These are phyloP conservation scores for Rhagium mordax DNA, from an alignment of 2,888 invertebrate genomes.

Conservation along the genomic window DNA sequence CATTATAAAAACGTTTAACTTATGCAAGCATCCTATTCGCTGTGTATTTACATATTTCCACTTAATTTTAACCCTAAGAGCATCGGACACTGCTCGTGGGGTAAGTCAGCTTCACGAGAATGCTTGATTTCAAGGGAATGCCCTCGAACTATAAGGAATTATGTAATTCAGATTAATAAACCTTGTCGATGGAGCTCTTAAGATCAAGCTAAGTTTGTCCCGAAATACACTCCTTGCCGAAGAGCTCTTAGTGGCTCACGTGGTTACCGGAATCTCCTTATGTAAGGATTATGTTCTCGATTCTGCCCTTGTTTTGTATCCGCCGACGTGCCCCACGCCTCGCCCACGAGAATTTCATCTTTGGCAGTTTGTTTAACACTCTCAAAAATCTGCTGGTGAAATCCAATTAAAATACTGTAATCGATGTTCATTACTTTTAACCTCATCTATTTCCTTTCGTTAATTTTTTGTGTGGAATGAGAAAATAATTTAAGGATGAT, in stretches of 20 bases:
- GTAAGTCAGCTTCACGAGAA: too few relatives aligned
- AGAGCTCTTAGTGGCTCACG: slow-evolving; percentile 47
- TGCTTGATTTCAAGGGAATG: background rate
- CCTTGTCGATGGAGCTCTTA: slow-evolving; percentile 41
- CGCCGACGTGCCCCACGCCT: background rate
- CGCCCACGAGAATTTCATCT: background rate
- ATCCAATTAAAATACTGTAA: too few relatives aligned
- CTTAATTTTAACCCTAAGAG: too few relatives aligned
- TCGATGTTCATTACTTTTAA: too few relatives aligned
- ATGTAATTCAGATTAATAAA: slow-evolving; percentile 41
- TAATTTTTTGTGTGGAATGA: too few relatives aligned
- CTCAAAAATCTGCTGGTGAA: too few relatives aligned
- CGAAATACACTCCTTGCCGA: slow-evolving; percentile 38
- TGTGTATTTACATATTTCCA: too few relatives aligned
- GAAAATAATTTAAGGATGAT: too few relatives aligned
- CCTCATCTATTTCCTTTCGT: too few relatives aligned
- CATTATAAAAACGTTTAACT: too few relatives aligned
- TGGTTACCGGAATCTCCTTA: slow-evolving; percentile 47
- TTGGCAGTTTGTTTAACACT: background rate
- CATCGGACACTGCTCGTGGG: too few relatives aligned
- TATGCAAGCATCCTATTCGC: too few relatives aligned
- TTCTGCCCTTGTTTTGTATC: slow-evolving; percentile 5
- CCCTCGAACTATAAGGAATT: background rate
- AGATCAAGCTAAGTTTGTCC: slow-evolving; percentile 38
- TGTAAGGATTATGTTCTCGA: slow-evolving; percentile 47